Evolutionary conservation across 2,113 vertebrate genomes (phyloP), one percentile per base, ranked within the genome.

Genomic region (Australoheros scitulus): DNA sequence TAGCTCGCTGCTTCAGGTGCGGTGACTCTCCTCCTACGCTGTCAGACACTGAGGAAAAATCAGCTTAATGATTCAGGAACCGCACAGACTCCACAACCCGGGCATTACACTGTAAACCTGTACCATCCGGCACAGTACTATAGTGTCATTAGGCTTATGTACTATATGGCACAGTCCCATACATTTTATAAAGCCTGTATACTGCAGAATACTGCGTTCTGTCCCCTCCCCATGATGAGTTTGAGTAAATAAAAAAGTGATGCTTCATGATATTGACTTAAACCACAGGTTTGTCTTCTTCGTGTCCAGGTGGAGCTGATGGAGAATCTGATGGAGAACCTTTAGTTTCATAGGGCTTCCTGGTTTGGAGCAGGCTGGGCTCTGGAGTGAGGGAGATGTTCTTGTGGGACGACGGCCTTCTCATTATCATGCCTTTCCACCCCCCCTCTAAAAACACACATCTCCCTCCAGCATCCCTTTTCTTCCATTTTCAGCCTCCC

Each of bases 351-450:
- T 26, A 41, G 61, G 41, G 10, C n/a, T 55, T 74, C 68, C 52
- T 58, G 65, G 29, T 77, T 15, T 9, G 50, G 41, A 74, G 32
- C 34, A 50, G 72, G 36, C 7, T 38, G 58, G 14, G 80, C 57
- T 20, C 70, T 29, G 29, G 29, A 29, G 29, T 3, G 82, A 50
- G 57, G 83, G 57, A 77, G 57, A 78, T 41, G 77, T 38, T 83
- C 70, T 70, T 80, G 29, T 86, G 87, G 87, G 86, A 90, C 83
- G 76, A 61, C 15, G 1, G 64, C 61, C 26, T 61, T 32, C 78
- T 88, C 82, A 86, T 92, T 86, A 86, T 89, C 81, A 52, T 22
- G 5, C 32, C 26, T 26, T 26, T 26, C 72, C 59, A 50, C 15
- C 47, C 76, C 52, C 63, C 56, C 58, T 22, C 55, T 55, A 59